Percentiles rank a stretch among this genome's conserved stretches.
Conservation (phyloP, 92 coral and sea anemone genomes). For the Scolanthus callimorphus region DNA sequence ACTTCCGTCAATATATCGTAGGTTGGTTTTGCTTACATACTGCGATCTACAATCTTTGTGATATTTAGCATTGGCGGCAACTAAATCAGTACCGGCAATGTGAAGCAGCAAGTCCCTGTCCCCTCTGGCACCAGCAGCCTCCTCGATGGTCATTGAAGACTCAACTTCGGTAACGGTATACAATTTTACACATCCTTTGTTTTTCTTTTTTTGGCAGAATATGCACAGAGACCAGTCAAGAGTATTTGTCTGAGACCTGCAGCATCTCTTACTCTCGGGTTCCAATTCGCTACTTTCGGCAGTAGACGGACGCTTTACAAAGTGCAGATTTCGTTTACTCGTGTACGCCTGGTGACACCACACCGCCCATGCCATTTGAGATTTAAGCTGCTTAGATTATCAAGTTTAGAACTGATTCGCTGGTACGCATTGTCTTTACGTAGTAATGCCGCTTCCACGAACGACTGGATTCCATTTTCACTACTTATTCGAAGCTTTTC, state of each 20-base stretch:
- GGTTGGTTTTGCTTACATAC: conserved; percentile 24
- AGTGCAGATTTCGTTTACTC: conserved; percentile 2
- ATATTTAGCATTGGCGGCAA: conserved; percentile 27
- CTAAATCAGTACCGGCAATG: conserved; percentile 21
- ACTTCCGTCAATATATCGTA: conserved; percentile 1
- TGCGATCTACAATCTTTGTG: conserved; percentile 25
- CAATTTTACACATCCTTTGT: conserved; percentile 22
- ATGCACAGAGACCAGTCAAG: conserved; percentile 34
- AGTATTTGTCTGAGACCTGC: conserved; percentile 1
- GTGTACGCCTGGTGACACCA: conserved; percentile 1
- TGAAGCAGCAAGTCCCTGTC: conserved; percentile 12
- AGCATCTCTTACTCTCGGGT: background rate
- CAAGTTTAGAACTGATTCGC: background rate
- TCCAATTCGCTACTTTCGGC: background rate
- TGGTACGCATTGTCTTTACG: background rate
- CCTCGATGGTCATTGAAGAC: conserved; percentile 18
- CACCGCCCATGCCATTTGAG: conserved; percentile 17
- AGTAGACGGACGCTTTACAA: background rate
- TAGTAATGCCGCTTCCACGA: conserved; percentile 26
- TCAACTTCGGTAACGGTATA: conserved; percentile 14
- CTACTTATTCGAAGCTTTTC: background rate
- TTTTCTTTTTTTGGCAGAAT: conserved; percentile 30
- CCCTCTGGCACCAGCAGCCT: conserved; percentile 20
- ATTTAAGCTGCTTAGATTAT: background rate
- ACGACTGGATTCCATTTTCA: background rate